A percentile compares a stretch with the other conserved stretches of the same genome.
Evolutionary conservation across 2,797 vertebrate species (phyloP).

Genomic region (Todus mexicanus): DNA sequence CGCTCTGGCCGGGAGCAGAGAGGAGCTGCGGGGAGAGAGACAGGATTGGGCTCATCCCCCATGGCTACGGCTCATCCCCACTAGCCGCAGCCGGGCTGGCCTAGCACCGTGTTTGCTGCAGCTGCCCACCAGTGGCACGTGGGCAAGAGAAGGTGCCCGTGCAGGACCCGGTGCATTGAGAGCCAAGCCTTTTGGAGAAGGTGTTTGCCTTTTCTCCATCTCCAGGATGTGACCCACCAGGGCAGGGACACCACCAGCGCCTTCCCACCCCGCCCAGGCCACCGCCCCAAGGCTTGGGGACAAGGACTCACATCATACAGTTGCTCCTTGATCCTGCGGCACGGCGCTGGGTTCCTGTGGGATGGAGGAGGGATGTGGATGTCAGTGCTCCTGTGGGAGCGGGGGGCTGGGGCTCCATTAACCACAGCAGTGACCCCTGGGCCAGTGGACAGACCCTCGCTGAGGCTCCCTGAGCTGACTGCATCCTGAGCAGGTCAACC

Average conservation of each 20-base stretch:
- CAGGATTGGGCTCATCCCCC: neutral
- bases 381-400: rapidly evolving
- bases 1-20: neutral
- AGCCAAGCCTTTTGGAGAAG: neutral
- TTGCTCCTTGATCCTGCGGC: constrained; percentile 4
- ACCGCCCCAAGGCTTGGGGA: neutral
- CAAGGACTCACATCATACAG: constrained; percentile 48
- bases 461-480: neutral
- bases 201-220: neutral
- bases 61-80: rapidly evolving
- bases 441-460: neutral
- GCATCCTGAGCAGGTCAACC: neutral
- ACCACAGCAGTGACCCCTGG: neutral
- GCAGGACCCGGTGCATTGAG: neutral
- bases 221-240: neutral
- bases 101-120: neutral
- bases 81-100: rapidly evolving
- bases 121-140: neutral
- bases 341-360: neutral
- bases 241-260: neutral
- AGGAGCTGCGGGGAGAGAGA: constrained; percentile 14
- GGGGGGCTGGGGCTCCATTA: rapidly evolving
- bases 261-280: neutral
- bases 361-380: neutral
- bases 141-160: neutral